Percentiles rank a stretch among this genome's conserved stretches.
Evolutionary conservation across 2,888 invertebrate genomes (phyloP).

Genomic region (Myopa tessellatipennis): DNA sequence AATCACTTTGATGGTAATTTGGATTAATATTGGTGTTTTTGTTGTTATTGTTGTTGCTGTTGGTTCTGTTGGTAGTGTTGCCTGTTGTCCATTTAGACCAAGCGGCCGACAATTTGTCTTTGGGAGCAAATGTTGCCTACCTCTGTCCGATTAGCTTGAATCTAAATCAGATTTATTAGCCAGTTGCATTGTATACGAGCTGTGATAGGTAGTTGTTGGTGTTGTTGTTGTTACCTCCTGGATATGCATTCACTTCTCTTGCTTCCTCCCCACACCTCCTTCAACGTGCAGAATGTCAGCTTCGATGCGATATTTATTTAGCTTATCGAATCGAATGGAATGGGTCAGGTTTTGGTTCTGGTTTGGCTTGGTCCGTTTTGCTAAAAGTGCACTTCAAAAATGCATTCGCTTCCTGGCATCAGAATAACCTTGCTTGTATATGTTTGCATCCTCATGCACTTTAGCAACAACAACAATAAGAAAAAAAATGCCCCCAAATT

Average conservation of each 20-base stretch:
- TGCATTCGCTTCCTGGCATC: neutral
- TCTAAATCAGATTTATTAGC: constrained; percentile 54
- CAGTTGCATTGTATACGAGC: constrained; percentile 55
- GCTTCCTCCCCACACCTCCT: neutral
- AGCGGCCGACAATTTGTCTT: constrained; percentile 62
- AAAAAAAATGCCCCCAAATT: constrained; percentile 21
- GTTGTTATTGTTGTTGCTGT: constrained; percentile 50
- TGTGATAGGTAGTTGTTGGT: constrained; percentile 44
- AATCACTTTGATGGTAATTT: constrained; percentile 69
- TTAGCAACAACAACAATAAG: constrained; percentile 18
- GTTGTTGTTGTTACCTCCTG: constrained; percentile 26
- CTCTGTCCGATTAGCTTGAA: constrained; percentile 51
- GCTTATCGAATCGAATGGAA: constrained; percentile 53
- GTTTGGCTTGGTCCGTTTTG: constrained; percentile 28
- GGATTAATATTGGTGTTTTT: constrained; percentile 66
- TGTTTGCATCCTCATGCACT: constrained; percentile 34
- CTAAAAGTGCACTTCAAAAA: constrained; percentile 19
- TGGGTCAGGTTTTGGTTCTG: neutral
- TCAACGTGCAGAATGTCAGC: constrained; percentile 22
- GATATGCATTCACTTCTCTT: neutral
- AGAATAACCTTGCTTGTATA: neutral
- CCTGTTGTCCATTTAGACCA: constrained; percentile 58
- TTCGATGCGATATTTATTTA: constrained; percentile 58
- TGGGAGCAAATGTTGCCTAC: constrained; percentile 47
- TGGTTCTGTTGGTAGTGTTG: neutral